These are phyloP conservation scores for Cyprinodon variegatus DNA, from an alignment of 2,113 vertebrate genomes.

Conservation along the genomic window DNA sequence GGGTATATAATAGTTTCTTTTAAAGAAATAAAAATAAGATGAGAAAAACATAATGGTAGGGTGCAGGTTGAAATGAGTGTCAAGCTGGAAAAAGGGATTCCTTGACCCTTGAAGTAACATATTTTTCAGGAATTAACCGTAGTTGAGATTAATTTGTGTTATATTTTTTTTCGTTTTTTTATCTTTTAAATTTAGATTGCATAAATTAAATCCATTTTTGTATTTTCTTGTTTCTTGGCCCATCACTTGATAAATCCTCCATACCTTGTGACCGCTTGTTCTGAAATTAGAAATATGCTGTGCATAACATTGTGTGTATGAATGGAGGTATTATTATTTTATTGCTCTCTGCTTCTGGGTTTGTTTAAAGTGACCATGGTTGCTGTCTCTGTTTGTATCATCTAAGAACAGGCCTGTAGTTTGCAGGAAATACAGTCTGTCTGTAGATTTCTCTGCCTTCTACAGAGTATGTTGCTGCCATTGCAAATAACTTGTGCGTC, in stretches of 20 bases:
- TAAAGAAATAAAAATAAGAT: too few species aligned
- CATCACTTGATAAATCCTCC: not conserved
- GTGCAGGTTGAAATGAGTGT: not conserved
- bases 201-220: not conserved
- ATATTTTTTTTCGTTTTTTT: not conserved
- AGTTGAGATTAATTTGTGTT: not conserved
- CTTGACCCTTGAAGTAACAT: not conserved
- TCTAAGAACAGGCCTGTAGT: slow-evolving; percentile 40
- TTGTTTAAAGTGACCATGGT: slow-evolving; percentile 29
- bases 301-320: slow-evolving; percentile 45
- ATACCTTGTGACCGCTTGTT: not conserved
- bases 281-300: slow-evolving; percentile 36
- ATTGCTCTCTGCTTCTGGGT: slow-evolving; percentile 1
- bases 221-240: slow-evolving; percentile 17
- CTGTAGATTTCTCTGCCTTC: slow-evolving; percentile 34
- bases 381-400: slow-evolving; percentile 25
- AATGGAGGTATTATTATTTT: slow-evolving; percentile 46
- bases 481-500: slow-evolving; percentile 64
- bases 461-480: slow-evolving; percentile 39
- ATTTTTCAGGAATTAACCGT: not conserved
- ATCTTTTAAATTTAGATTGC: not conserved
- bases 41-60: not conserved
- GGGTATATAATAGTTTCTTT: too few species aligned
- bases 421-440: slow-evolving; percentile 11
- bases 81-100: not conserved